Evolutionary conservation across 1,140 invertebrate genomes (phyloP).

Genomic region (Drosophila nigromelanica): DNA sequence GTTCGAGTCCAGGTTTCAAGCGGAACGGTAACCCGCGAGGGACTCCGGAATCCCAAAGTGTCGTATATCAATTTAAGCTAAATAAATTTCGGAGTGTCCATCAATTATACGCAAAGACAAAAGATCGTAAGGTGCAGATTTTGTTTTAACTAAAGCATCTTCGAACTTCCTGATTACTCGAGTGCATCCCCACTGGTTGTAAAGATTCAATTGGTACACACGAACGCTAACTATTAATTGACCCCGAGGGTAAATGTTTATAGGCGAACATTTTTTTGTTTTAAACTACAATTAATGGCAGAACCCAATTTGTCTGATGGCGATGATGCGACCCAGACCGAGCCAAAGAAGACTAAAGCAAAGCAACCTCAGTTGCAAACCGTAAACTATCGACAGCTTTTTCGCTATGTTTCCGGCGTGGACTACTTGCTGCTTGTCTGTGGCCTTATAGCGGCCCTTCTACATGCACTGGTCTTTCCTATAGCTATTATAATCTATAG

Average conservation of each 20-base stretch:
- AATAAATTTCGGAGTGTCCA: conserved; percentile 31
- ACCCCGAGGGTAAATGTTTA: conserved; percentile 70
- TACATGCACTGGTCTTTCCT: conserved; percentile 87
- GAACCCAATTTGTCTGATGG: conserved; percentile 30
- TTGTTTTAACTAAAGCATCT: conserved; percentile 5
- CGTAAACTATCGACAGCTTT: conserved; percentile 79
- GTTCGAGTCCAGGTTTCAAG: conserved; percentile 52
- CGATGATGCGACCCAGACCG: conserved; percentile 6
- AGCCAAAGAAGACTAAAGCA: conserved; percentile 43
- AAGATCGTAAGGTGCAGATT: conserved; percentile 7
- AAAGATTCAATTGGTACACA: conserved; percentile 20
- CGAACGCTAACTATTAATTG: conserved; percentile 69
- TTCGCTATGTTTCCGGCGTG: conserved; percentile 84
- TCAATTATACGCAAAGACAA: conserved; percentile 36
- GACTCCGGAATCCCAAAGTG: conserved; percentile 6
- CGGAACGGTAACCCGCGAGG: conserved; percentile 39
- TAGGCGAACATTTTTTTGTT: conserved; percentile 35
- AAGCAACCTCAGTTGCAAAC: conserved; percentile 31
- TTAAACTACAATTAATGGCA: conserved; percentile 45
- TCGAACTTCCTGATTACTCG: neutral
- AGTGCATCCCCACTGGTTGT: neutral
- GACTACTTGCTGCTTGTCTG: conserved; percentile 83
- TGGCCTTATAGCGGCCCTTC: conserved; percentile 85
- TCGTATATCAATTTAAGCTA: conserved; percentile 7
- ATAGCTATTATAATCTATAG: conserved; percentile 88